Base-by-base conservation (phyloP, 2,797 vertebrate species). In the Crocidura indochinensis region DNA sequence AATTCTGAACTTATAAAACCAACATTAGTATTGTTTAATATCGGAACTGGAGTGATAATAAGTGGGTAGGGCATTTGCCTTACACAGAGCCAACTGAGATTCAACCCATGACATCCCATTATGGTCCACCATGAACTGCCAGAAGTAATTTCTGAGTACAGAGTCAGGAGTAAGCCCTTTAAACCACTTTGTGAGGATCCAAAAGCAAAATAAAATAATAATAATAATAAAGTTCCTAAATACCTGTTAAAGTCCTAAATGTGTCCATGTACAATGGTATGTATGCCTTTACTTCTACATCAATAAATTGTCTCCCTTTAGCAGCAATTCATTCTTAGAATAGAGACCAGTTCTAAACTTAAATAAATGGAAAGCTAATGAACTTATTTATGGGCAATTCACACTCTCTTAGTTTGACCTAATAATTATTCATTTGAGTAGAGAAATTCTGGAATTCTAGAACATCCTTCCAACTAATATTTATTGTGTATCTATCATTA, bases 1-100 rank as follows among this genome's bases (percentile, higher is more conserved):
- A 91, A 78, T 64, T 65, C 44, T 95, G 94, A 93, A 95, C 82
- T 91, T 93, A 94, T 94, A 69, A 94, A 88, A 89, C 44, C 82
- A 91, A 92, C 67, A 78, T 91, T 94, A 95, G 83, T 79, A 27
- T 74, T 88, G 80, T 94, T 71, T 91, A 22, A 84, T 64, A 47
- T 94, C 92, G 93, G 22, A 72, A 38, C 38, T 38, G 38, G 38
- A 38, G 38, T 38, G 38, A 38, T 38, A 38, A 38, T 38, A 38
- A 38, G 2, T 38, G 38, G 5, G 38, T 38, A 38, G 38, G 38
- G 38, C 38, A 38, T 38, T 38, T 38, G 38, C 38, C 38, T 38
- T 38, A 38, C 38, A 38, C 38, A 38, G 38, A 38, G 38, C 38
- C 38, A 38, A 38, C 2, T 38, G 38, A 38, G 38, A 38, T 38